Base-by-base conservation (phyloP, 1,140 invertebrate genomes). In the Lepidurus arcticus region DNA sequence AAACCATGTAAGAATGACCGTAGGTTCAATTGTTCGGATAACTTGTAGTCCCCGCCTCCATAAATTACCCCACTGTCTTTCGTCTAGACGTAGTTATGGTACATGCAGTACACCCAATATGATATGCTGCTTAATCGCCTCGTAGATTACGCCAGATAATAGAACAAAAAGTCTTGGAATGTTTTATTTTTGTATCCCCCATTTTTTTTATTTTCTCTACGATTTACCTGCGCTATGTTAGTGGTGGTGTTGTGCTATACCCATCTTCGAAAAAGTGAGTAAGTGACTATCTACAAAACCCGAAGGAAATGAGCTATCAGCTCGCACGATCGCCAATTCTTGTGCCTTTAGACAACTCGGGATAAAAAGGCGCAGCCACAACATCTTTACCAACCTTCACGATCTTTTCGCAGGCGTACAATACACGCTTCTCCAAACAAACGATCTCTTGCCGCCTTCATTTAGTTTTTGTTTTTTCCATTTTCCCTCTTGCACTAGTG, bases 1-100 rank as follows among this genome's bases (percentile, higher is more conserved):
- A 65, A 65, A 65, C 53, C 53, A 65, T 65, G 53, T 65, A 65
- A 65, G 53, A 65, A 65, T 65, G 53, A 65, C 53, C 53, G 53
- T 65, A 65, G 53, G 53, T 65, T 65, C 53, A 65, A 65, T 65
- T 65, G 53, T 65, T 65, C 53, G 53, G 13, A 65, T 13, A 65
- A 65, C 53, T 65, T 65, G 53, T 65, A 65, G 53, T 65, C 53
- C 53, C 53, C 53, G 53, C 53, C 53, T 65, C 53, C 53, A 65
- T 65, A 65, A 65, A 65, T 65, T n/a, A 65, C 47, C 47, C 6
- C 47, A 65, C 47, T 65, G 47, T 65, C 47, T 65, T 65, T 65
- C 47, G 47, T 65, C 47, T 65, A 65, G 47, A 65, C 47, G 21
- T 65, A 21, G 47, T 13, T 65, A 65, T 65, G 21, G 47, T 65